These are phyloP conservation scores for Gryon sp. DNA, from an alignment of 1,140 invertebrate genomes.

Conservation along the genomic window DNA sequence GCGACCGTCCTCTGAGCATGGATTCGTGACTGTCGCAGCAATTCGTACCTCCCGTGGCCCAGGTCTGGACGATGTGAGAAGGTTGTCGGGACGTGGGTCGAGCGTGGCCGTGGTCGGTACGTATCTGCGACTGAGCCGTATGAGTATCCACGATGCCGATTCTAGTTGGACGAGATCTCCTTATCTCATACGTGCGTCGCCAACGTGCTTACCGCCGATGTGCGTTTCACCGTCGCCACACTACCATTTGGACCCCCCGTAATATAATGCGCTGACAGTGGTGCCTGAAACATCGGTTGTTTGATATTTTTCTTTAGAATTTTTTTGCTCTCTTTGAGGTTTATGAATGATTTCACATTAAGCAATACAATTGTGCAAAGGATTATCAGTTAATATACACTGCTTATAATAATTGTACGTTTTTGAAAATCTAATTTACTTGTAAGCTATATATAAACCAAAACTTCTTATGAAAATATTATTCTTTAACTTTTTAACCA, in stretches of 20 bases:
- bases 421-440: too few species aligned
- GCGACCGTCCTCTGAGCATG: conserved; percentile 6
- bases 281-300: conserved; percentile 67
- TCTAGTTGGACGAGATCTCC: conserved; percentile 76
- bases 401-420: too few species aligned
- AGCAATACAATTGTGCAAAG: too few species aligned
- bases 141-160: conserved; percentile 57
- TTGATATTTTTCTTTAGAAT: not conserved
- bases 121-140: not conserved
- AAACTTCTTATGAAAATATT: too few species aligned
- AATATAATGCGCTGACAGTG: conserved; percentile 78
- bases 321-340: not conserved
- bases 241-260: conserved; percentile 79
- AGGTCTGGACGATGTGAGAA: not conserved
- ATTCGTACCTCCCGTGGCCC: not conserved
- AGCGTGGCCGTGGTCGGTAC: not conserved
- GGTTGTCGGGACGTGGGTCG: not conserved
- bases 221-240: conserved; percentile 78
- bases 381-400: too few species aligned
- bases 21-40: conserved; percentile 28
- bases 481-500: too few species aligned
- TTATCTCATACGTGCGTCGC: conserved; percentile 82
- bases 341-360: too few species aligned
- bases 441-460: too few species aligned
- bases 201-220: conserved; percentile 79